Percentiles rank a stretch among this genome's conserved stretches.
These are phyloP conservation scores for Myocastor coypus DNA, from an alignment of 2,113 vertebrate species.

Conservation along the genomic window DNA sequence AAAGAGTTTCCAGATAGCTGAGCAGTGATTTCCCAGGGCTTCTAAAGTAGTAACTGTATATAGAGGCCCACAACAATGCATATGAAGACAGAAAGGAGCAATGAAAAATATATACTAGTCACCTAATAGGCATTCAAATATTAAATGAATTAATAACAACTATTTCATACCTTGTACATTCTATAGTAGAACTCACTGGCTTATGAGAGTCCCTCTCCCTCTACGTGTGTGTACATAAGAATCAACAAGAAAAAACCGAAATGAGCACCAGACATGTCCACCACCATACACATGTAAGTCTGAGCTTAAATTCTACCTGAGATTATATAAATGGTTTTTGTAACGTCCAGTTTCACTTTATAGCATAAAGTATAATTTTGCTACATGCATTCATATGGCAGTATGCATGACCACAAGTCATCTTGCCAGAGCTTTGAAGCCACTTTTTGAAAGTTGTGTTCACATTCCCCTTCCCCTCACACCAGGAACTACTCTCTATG, in stretches of 20 bases:
- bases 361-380: not conserved
- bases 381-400: not conserved
- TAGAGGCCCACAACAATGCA: conserved; percentile 1
- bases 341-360: not conserved
- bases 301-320: not conserved
- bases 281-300: not conserved
- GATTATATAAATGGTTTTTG: not conserved
- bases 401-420: not conserved
- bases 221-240: not conserved
- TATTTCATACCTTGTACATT: not conserved
- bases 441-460: not conserved
- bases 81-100: not conserved
- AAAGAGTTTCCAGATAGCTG: conserved; percentile 7
- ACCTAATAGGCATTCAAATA: not conserved
- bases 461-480: not conserved
- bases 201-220: not conserved
- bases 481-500: not conserved
- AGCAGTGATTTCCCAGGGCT: not conserved
- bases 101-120: not conserved
- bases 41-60: not conserved
- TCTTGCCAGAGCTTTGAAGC: not conserved
- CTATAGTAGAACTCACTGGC: not conserved
- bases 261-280: not conserved
- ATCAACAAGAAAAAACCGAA: not conserved
- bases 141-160: not conserved